phyloP scores from a whole-genome alignment of 2,888 invertebrate genomes.

The Ochropleura plecta region DNA sequence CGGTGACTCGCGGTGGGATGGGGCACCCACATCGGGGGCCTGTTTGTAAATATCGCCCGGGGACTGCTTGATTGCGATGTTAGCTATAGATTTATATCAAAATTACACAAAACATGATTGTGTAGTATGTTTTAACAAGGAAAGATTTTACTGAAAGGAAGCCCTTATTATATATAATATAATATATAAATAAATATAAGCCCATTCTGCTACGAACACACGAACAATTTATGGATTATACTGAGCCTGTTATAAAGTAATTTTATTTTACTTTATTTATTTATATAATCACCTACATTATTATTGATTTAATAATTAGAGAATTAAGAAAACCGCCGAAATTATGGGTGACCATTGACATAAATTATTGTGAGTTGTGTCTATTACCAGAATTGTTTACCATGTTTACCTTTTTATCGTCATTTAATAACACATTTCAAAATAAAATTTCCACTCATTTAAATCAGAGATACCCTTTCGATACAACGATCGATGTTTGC shows the following conservation, averaged over 20 bases:
- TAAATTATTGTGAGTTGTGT: slow-evolving; percentile 4
- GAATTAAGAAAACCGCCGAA: background rate
- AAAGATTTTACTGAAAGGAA: background rate
- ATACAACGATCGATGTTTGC: slow-evolving; percentile 25
- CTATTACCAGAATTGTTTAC: background rate
- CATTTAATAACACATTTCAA: background rate
- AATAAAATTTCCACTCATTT: slow-evolving; percentile 11
- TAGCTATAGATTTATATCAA: slow-evolving; percentile 68
- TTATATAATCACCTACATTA: too few species aligned
- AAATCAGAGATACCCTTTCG: slow-evolving; percentile 16
- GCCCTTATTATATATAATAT: background rate
- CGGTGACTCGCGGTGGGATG: slow-evolving; percentile 68
- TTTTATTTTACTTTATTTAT: too few species aligned
- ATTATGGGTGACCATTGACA: background rate
- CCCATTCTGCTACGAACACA: too few species aligned
- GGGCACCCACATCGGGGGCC: slow-evolving; percentile 70
- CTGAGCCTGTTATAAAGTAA: too few species aligned
- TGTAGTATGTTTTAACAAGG: slow-evolving; percentile 1
- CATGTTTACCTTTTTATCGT: background rate
- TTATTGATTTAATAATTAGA: background rate
- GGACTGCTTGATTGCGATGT: slow-evolving; percentile 78
- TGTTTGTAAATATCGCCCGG: slow-evolving; percentile 78
- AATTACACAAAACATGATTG: slow-evolving; percentile 21
- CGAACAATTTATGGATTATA: too few species aligned
- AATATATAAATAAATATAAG: too few species aligned